phyloP scores from a whole-genome alignment of 2,113 vertebrate species.

The Megaptera novaeangliae region DNA sequence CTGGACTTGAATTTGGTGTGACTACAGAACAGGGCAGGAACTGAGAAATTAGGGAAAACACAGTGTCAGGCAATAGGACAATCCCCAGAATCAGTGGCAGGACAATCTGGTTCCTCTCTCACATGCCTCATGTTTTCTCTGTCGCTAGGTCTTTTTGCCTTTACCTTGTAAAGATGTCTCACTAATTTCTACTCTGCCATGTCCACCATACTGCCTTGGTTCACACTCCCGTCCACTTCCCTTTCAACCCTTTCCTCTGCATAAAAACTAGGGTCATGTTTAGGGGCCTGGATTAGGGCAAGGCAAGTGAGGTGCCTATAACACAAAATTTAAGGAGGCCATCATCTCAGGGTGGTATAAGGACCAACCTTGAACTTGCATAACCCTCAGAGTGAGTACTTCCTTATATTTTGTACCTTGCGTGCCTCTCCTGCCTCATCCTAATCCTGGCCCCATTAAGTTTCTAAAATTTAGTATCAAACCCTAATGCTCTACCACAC shows the following conservation, averaged over 20 bases:
- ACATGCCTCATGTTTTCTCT: not conserved
- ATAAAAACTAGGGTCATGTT: not conserved
- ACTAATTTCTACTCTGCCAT: not conserved
- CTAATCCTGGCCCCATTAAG: not conserved
- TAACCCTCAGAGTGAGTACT: rapidly evolving
- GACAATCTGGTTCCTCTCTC: not conserved
- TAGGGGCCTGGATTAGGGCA: not conserved
- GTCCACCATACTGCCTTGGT: not conserved
- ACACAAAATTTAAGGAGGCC: not conserved
- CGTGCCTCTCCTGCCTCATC: not conserved
- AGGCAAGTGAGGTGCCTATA: not conserved
- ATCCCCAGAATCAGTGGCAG: not conserved
- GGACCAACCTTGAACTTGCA: not conserved
- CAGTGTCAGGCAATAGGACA: not conserved
- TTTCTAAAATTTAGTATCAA: not conserved
- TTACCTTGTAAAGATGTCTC: not conserved
- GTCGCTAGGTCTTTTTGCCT: not conserved
- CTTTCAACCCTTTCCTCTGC: not conserved
- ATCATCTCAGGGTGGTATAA: not conserved
- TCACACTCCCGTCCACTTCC: not conserved
- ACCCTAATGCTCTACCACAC: rapidly evolving
- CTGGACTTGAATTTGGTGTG: not conserved
- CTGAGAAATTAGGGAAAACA: not conserved
- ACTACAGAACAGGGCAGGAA: not conserved
- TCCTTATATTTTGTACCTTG: not conserved